Percentiles rank a stretch among this genome's conserved stretches.
These are phyloP conservation scores for Fregetta grallaria DNA, from an alignment of 2,113 vertebrate species.

Conservation along the genomic window DNA sequence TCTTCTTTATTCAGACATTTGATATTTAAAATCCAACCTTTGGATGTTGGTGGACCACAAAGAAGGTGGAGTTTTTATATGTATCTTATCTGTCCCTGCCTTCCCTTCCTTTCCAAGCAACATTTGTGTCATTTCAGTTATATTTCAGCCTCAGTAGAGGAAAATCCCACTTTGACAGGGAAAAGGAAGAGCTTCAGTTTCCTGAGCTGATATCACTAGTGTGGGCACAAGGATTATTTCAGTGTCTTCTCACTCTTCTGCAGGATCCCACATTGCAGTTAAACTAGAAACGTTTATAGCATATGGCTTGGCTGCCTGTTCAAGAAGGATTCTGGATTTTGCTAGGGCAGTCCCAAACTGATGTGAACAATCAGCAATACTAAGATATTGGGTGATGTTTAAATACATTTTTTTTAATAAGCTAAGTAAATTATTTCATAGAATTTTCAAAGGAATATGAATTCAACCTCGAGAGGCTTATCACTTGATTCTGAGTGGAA, in stretches of 20 bases:
- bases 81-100: rapidly evolving
- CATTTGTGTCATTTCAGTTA: neutral
- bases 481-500: neutral
- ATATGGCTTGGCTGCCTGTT: neutral
- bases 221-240: neutral
- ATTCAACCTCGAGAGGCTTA: neutral
- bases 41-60: neutral
- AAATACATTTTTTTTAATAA: neutral
- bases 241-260: neutral
- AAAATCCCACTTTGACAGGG: neutral
- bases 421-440: neutral
- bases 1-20: neutral
- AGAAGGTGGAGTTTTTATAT: neutral
- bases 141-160: neutral
- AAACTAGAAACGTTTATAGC: neutral
- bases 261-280: neutral
- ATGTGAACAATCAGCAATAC: neutral
- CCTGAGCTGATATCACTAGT: neutral
- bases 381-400: neutral
- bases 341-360: neutral
- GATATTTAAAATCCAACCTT: neutral
- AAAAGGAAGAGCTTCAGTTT: neutral
- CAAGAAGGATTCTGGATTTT: neutral
- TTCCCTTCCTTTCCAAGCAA: neutral
- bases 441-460: neutral